Evolutionary conservation across 2,888 invertebrate genomes (phyloP).

Genomic region (Cheilosia pagana): DNA sequence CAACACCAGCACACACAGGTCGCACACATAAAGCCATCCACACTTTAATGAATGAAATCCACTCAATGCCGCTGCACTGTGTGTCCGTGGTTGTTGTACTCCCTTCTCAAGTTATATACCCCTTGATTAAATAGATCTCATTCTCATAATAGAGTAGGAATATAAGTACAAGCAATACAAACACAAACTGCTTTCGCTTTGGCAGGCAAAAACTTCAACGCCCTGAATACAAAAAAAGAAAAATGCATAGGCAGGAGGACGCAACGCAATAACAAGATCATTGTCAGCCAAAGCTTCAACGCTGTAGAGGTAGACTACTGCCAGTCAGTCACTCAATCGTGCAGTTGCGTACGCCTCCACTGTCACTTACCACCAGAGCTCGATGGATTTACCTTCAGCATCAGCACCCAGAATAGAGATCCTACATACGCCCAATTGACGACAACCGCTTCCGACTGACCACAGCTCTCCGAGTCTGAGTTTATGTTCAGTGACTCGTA

Average conservation of each 20-base stretch:
- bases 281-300: constrained; percentile 57
- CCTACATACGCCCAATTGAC: constrained; percentile 61
- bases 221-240: constrained; percentile 37
- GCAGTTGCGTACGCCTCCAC: constrained; percentile 38
- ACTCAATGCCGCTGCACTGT: constrained; percentile 21
- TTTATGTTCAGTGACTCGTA: constrained; percentile 37
- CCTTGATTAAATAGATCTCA: constrained; percentile 12
- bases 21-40: constrained; percentile 10
- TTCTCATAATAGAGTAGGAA: no score
- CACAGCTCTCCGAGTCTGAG: constrained; percentile 33
- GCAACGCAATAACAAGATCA: constrained; percentile 34
- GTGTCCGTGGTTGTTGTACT: background rate
- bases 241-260: constrained; percentile 34
- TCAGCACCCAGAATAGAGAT: constrained; percentile 10
- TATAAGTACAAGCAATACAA: constrained; percentile 21
- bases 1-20: background rate
- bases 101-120: constrained; percentile 19
- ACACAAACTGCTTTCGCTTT: constrained; percentile 24
- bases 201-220: constrained; percentile 59
- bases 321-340: constrained; percentile 63
- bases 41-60: constrained; percentile 49
- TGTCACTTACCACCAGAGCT: constrained; percentile 13
- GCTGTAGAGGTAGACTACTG: constrained; percentile 40
- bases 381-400: background rate
- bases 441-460: constrained; percentile 62